phyloP scores from a whole-genome alignment of 2,888 invertebrate species.

The Cheilosia impressa region DNA sequence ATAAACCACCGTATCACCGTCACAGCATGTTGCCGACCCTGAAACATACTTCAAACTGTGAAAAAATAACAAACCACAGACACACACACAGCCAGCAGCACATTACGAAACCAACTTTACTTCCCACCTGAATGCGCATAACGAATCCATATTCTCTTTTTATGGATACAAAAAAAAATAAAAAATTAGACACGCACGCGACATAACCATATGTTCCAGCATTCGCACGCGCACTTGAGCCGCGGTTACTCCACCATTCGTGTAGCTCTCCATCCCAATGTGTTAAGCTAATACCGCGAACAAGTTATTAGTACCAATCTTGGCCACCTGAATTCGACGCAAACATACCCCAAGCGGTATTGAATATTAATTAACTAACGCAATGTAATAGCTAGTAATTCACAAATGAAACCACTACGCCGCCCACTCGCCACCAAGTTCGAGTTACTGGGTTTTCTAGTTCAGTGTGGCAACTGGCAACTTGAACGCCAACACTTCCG shows the following conservation, averaged over 20 bases:
- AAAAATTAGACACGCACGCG: slow-evolving; percentile 64
- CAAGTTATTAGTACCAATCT: slow-evolving; percentile 67
- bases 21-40: slow-evolving; percentile 58
- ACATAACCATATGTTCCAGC: slow-evolving; percentile 54
- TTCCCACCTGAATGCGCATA: slow-evolving; percentile 71
- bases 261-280: slow-evolving; percentile 3
- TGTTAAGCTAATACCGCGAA: slow-evolving; percentile 44
- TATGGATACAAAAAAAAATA: slow-evolving; percentile 46
- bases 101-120: slow-evolving; percentile 69
- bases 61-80: neutral
- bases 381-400: slow-evolving; percentile 41
- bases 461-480: slow-evolving; percentile 15
- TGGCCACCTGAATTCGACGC: slow-evolving; percentile 60
- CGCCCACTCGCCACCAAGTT: slow-evolving; percentile 46
- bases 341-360: slow-evolving; percentile 43
- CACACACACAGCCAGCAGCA: slow-evolving; percentile 4
- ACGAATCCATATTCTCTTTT: slow-evolving; percentile 52
- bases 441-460: slow-evolving; percentile 19
- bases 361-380: slow-evolving; percentile 72
- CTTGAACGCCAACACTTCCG: slow-evolving; percentile 39
- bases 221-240: slow-evolving; percentile 35
- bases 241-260: slow-evolving; percentile 11
- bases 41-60: slow-evolving; percentile 43
- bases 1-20: slow-evolving; percentile 43
- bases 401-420: slow-evolving; percentile 47